phyloP scores from a whole-genome alignment of 2,113 vertebrate species.

The Aegotheles bennettii region DNA sequence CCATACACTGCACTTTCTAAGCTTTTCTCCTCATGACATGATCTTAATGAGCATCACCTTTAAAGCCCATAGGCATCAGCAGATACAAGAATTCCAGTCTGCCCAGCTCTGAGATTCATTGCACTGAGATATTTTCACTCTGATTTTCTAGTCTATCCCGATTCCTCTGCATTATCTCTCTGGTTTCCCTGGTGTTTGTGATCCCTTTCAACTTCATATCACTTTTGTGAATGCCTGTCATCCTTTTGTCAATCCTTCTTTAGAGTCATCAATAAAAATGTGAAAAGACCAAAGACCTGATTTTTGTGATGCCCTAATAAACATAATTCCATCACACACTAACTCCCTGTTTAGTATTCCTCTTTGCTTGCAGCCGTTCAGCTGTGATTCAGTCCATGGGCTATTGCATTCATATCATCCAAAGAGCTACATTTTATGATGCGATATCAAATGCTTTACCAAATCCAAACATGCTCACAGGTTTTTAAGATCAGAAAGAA shows the following conservation, averaged over 20 bases:
- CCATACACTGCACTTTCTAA: not conserved
- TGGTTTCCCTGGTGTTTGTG: not conserved
- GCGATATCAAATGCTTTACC: constrained; percentile 11
- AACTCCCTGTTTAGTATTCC: constrained; percentile 17
- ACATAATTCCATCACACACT: not conserved
- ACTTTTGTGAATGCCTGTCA: constrained; percentile 7
- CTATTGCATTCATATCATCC: constrained; percentile 3
- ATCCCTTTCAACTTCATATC: constrained; percentile 19
- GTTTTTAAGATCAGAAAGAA: constrained; percentile 30
- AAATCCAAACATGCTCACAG: constrained; percentile 3
- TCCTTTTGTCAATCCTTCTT: constrained; percentile 16
- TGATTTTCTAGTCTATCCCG: not conserved
- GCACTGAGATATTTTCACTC: not conserved
- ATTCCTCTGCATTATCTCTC: not conserved
- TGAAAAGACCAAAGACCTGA: not conserved
- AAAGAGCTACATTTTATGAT: not conserved
- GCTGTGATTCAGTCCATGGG: not conserved
- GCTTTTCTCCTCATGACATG: not conserved
- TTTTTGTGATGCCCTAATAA: constrained; percentile 34
- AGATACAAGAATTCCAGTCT: not conserved
- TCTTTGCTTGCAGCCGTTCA: not conserved
- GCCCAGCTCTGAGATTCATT: not conserved
- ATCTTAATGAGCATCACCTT: not conserved
- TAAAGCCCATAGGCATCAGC: not conserved
- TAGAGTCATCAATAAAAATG: constrained; percentile 32